Evolutionary conservation across 2,888 invertebrate genomes (phyloP), one percentile per base, ranked within the genome.

Genomic region (Hofmannophila pseudospretella): DNA sequence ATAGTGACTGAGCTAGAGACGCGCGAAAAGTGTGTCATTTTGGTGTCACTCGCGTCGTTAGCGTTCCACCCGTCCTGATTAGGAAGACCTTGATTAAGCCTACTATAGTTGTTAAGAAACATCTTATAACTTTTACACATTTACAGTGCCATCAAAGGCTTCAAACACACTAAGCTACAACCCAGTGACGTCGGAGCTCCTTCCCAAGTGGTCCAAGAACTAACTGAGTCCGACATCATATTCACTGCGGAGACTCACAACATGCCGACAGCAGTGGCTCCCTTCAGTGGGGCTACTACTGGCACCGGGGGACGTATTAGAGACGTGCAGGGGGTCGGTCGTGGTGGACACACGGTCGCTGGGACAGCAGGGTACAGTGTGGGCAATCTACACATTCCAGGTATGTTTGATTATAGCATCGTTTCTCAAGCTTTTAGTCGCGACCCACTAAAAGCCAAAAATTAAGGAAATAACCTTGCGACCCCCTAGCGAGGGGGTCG

Each of bases 161-260:
- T 91, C 65, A 75, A 88, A 42, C 92, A 95, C 37, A 85, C 88
- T 31, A 88, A 91, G 44, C 72, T 98, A 14, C 82, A 90, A 10
- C 96, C 98, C 0, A 71, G 67, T 1, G 80, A 89, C 41, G 78
- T 87, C 2, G 66, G 74, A 27, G 75, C 62, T 0, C 91, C 97
- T 0, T 89, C 92, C 1, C 79, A 84, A 44, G 88, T 95, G 1
- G 89, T 92, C 36, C 69, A 89, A 37, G 77, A 88, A 29, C 65
- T 79, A 7, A 85, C 90, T 0, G 89, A 91, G 9, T 93, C 95
- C 0, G 96, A 99, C 75, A 91, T 99, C 25, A 96, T 98, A 60
- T 98, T 99, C 67, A 99, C 99, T 0, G 99, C 99, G 0, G 99
- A 99, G 85, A 99, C 99, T 0, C 99, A 99, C 77, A 99, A 99